Evolutionary conservation across 2,113 vertebrate species (phyloP).

Genomic region (Gasterosteus aculeatus): DNA sequence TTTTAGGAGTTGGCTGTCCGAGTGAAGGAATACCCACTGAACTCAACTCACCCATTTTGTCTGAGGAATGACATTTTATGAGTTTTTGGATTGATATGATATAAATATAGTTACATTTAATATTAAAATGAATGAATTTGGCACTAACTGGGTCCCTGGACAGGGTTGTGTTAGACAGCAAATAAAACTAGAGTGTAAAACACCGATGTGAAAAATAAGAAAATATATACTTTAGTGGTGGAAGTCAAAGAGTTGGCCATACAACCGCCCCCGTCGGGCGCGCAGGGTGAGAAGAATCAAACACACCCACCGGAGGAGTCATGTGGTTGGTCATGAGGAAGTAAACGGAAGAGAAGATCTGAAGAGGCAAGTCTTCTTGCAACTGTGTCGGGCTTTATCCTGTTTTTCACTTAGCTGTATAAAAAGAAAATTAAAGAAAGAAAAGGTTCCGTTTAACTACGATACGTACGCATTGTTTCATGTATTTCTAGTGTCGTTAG

Average conservation of each 20-base stretch:
- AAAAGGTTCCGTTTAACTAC: not conserved
- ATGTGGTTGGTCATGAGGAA: slow-evolving; percentile 76
- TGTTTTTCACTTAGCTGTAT: not conserved
- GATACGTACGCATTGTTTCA: not conserved
- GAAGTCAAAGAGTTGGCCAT: not conserved
- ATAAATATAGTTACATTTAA: not conserved
- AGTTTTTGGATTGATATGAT: not conserved
- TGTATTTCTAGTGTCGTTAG: not conserved
- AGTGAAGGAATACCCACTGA: not conserved
- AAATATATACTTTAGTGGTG: too few relatives aligned
- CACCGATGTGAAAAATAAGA: not conserved
- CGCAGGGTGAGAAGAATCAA: slow-evolving; percentile 12
- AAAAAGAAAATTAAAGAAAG: not conserved
- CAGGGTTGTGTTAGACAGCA: not conserved
- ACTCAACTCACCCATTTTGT: not conserved
- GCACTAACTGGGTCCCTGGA: too few relatives aligned
- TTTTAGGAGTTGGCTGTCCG: not conserved
- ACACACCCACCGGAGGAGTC: slow-evolving; percentile 56
- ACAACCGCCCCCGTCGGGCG: slow-evolving; percentile 24
- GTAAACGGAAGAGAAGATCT: slow-evolving; percentile 60
- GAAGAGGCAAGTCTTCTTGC: slow-evolving; percentile 10
- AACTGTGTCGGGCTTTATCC: not conserved
- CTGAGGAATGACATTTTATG: not conserved
- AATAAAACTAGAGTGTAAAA: not conserved
- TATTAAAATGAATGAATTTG: too few relatives aligned